These are phyloP conservation scores for Cynocephalus volans DNA, from an alignment of 2,113 vertebrate genomes.

Conservation along the genomic window DNA sequence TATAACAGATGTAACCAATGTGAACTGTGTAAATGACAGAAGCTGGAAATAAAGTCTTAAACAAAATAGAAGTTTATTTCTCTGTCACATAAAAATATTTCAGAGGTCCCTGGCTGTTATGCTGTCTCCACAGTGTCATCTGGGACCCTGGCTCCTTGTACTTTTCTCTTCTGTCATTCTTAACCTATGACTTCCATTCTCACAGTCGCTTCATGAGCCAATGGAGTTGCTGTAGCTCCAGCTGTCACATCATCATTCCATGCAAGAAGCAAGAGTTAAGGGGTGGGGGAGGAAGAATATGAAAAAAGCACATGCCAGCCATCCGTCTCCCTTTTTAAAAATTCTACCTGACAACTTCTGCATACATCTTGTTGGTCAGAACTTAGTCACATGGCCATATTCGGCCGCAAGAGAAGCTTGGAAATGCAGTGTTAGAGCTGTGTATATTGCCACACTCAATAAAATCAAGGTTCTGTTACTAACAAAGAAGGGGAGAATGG, in stretches of 20 bases:
- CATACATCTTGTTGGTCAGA: neutral
- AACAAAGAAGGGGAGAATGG: neutral
- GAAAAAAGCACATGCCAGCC: neutral
- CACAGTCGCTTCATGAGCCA: neutral
- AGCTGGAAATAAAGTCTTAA: neutral
- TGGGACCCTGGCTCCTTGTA: neutral
- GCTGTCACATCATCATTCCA: neutral
- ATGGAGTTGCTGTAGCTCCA: neutral
- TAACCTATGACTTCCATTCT: neutral
- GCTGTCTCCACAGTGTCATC: neutral
- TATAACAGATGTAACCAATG: neutral
- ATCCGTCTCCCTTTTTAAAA: neutral
- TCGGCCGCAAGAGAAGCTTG: neutral
- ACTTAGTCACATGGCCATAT: neutral
- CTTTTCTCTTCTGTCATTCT: neutral
- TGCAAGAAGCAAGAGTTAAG: neutral
- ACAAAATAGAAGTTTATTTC: neutral
- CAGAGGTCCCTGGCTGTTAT: too few relatives aligned
- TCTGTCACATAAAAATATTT: neutral
- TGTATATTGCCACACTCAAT: neutral
- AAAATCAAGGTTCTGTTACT: neutral
- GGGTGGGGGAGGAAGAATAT: neutral
- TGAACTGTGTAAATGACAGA: neutral
- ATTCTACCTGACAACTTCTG: neutral
- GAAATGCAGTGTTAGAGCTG: neutral